These are phyloP conservation scores for Luperina nickerlii DNA, from an alignment of 2,888 invertebrate species.

Conservation along the genomic window DNA sequence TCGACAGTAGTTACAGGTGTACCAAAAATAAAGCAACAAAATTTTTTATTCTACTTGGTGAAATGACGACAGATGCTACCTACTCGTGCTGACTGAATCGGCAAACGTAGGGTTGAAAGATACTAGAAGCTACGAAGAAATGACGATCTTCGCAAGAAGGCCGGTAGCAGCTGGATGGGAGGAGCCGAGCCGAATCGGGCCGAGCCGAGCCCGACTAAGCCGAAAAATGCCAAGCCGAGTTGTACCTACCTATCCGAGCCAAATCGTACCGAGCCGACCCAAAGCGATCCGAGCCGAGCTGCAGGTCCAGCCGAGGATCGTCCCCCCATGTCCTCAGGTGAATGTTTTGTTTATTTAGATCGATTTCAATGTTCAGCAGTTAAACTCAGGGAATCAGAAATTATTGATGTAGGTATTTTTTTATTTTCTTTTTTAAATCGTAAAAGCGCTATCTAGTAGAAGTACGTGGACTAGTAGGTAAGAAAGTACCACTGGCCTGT, in stretches of 20 bases:
- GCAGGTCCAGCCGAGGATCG: neutral
- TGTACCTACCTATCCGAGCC: neutral
- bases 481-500: no score
- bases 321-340: neutral
- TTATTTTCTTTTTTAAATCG: neutral
- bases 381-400: neutral
- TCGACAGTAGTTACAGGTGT: no score
- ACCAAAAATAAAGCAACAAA: no score
- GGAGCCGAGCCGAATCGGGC: neutral
- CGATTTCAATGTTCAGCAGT: neutral
- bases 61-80: neutral
- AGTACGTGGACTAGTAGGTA: neutral
- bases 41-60: neutral
- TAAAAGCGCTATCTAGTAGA: constrained; percentile 21
- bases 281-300: neutral
- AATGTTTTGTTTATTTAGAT: neutral
- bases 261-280: neutral
- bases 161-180: neutral
- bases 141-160: neutral
- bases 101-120: neutral
- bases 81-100: neutral
- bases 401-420: neutral
- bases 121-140: neutral
- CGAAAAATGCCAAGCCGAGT: neutral
- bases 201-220: neutral